Evolutionary conservation across 2,888 invertebrate species (phyloP), one percentile per base, ranked within the genome.

Genomic region (Gonocerus acuteangulatus): DNA sequence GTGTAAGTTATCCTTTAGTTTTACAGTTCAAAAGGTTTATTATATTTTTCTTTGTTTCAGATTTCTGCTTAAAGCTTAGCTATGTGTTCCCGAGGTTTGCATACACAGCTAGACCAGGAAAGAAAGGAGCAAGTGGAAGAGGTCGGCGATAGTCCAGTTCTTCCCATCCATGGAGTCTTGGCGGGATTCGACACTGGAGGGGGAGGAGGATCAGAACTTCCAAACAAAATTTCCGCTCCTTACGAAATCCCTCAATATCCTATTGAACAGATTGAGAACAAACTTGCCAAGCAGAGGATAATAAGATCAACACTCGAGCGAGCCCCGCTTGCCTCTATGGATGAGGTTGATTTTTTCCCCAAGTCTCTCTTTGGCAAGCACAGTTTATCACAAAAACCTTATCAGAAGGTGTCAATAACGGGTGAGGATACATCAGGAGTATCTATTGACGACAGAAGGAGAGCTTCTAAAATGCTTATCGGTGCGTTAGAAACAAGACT

Each of bases 181-280:
- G 32, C 51, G 1, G 54, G 4, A 18, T 54, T 54, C 16, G 54
- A 54, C 16, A 87, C 61, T 92, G 54, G 54, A 3, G 51, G 51
- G 2, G 54, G 54, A 1, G 42, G 22, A 4, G 93, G 32, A 60
- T 15, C 39, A 23, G 54, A 54, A 39, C 54, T 54, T 15, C 42
- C 54, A 9, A 54, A 54, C 42, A 42, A 65, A 11, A 85, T 94
- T 67, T 92, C 94, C 2, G 94, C 95, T 4, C 95, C 95, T 0
- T 96, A 95, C 74, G 95, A 97, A 76, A 89, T 96, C 44, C 94
- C 95, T 0, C 94, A 95, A 76, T 96, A 95, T 75, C 97, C 97
- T 44, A 97, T 97, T 71, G 96, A 96, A 73, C 92, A 94, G 75
- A 90, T 93, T 65, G 95, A 95, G 77, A 91, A 89, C 76, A 93